Conservation (phyloP, 2,888 invertebrate species). For the Baronia brevicornis region DNA sequence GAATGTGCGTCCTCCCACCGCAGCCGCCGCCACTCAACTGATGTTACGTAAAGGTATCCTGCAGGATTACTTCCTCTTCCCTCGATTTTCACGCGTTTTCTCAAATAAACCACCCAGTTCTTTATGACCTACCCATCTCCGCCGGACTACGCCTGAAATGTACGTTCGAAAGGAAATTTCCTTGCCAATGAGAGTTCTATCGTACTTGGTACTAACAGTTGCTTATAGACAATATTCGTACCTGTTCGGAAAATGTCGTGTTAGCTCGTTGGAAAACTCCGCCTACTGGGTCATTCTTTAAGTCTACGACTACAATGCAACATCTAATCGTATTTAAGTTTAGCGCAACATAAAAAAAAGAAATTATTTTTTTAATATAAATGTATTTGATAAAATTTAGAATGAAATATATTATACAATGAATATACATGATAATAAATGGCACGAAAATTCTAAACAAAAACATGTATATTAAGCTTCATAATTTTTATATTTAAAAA, state of each 20-base stretch:
- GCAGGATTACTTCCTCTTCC: slow-evolving; percentile 47
- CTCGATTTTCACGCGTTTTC: slow-evolving; percentile 46
- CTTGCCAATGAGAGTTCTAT: slow-evolving; percentile 24
- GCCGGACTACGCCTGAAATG: slow-evolving; percentile 2
- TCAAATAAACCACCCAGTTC: slow-evolving; percentile 28
- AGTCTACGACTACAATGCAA: slow-evolving; percentile 32
- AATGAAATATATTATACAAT: no score
- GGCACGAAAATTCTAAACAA: no score
- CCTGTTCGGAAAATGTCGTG: slow-evolving; percentile 49
- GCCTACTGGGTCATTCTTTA: slow-evolving; percentile 40
- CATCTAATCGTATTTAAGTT: no score
- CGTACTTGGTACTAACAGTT: slow-evolving; percentile 27
- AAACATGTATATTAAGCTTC: no score
- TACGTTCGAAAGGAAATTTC: slow-evolving; percentile 8
- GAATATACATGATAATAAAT: no score
- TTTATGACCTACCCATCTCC: slow-evolving; percentile 29
- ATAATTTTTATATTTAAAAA: slow-evolving; percentile 24
- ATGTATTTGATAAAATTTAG: no score
- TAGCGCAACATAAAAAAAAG: no score
- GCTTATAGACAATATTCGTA: slow-evolving; percentile 31
- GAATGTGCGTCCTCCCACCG: slow-evolving; percentile 40
- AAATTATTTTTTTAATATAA: no score
- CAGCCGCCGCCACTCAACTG: slow-evolving; percentile 52
- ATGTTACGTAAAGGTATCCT: slow-evolving; percentile 66
- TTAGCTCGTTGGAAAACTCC: slow-evolving; percentile 39